A percentile compares a stretch with the other conserved stretches of the same genome.
Conservation (phyloP, 2,797 vertebrate genomes). For the Peromyscus melanophrys region DNA sequence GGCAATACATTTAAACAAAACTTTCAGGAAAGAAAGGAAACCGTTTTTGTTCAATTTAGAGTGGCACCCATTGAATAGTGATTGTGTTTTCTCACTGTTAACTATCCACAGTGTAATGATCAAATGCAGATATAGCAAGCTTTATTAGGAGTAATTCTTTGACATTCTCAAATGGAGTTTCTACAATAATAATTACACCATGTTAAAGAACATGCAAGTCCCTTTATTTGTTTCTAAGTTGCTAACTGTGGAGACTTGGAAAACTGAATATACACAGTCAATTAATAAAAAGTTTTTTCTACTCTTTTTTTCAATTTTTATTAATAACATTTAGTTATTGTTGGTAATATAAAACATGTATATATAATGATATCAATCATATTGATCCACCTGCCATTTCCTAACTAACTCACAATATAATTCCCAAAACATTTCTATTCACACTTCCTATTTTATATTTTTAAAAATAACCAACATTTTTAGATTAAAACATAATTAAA, state of each 20-base stretch:
- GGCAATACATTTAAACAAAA: background rate
- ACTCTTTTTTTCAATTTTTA: background rate
- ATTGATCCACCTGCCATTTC: background rate
- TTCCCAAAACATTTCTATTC: background rate
- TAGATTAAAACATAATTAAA: background rate
- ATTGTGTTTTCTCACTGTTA: background rate
- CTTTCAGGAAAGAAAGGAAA: slow-evolving; percentile 12
- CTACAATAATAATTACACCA: background rate
- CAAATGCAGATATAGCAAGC: background rate
- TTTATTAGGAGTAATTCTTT: background rate
- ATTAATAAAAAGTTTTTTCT: background rate
- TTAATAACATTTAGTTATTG: background rate
- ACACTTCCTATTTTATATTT: background rate
- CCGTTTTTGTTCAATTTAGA: background rate
- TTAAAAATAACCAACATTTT: background rate
- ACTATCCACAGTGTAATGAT: background rate
- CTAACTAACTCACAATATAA: background rate
- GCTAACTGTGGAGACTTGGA: background rate
- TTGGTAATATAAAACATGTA: background rate
- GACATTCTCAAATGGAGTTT: no score
- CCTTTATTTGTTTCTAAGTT: background rate
- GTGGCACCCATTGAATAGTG: background rate
- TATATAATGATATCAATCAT: background rate
- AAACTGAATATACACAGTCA: background rate
- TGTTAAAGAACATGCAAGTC: background rate